A percentile compares a stretch with the other conserved stretches of the same genome.
phyloP scores from a whole-genome alignment of 2,113 vertebrate species.

The Helogale parvula region DNA sequence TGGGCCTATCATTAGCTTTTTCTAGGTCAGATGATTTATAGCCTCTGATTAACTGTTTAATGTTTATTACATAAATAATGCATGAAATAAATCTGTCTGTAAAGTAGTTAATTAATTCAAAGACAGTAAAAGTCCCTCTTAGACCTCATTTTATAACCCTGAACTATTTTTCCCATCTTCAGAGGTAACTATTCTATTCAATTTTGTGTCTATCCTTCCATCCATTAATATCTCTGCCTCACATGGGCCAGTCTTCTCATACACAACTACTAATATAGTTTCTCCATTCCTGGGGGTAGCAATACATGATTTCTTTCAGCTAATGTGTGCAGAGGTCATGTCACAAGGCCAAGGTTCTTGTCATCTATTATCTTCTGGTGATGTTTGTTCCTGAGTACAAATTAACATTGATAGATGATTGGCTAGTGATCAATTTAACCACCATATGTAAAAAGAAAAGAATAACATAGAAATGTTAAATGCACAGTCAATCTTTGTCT shows the following conservation, averaged over 20 bases:
- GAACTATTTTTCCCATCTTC: background rate
- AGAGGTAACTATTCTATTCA: background rate
- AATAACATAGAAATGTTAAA: background rate
- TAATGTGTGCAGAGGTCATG: background rate
- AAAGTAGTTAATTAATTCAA: conserved; percentile 22
- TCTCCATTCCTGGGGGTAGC: background rate
- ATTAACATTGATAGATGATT: background rate
- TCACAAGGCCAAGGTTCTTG: background rate
- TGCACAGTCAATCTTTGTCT: background rate
- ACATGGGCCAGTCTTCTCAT: background rate
- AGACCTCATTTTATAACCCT: background rate
- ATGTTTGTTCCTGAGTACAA: background rate
- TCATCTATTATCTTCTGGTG: background rate
- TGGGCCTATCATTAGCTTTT: conserved; percentile 6
- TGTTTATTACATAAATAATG: conserved; percentile 33
- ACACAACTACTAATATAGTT: background rate
- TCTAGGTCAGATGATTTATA: background rate
- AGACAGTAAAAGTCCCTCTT: background rate
- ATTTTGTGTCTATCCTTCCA: background rate
- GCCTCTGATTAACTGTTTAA: conserved; percentile 12
- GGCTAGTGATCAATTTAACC: background rate
- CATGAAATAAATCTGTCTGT: background rate
- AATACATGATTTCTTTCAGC: background rate
- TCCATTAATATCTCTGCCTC: background rate
- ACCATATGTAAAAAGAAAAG: background rate